Conservation (phyloP, 2,888 invertebrate species). For the Pheosia gnoma region DNA sequence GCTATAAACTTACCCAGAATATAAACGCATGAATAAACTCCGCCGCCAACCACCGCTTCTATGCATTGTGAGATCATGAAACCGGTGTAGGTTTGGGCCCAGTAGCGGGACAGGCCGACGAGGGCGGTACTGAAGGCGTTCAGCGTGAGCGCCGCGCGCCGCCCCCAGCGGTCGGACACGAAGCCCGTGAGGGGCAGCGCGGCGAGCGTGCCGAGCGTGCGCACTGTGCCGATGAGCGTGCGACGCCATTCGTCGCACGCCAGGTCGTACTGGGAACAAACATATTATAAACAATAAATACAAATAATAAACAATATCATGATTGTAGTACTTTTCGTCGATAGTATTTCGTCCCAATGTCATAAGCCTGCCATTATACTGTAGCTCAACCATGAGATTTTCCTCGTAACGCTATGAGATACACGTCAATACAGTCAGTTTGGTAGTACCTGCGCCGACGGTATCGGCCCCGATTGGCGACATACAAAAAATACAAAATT, state of each 20-base stretch:
- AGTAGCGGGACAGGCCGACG: conserved; percentile 12
- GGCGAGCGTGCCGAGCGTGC: conserved; percentile 81
- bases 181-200: conserved; percentile 86
- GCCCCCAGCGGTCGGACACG: conserved; percentile 88
- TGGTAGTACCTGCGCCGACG: no score
- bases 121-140: conserved; percentile 81
- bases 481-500: no score
- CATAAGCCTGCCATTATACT: no score
- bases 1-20: conserved; percentile 81
- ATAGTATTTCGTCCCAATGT: no score
- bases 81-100: conserved; percentile 84
- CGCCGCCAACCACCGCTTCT: conserved; percentile 86
- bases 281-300: no score
- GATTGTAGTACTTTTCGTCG: no score
- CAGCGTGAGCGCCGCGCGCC: conserved; percentile 81
- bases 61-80: conserved; percentile 86
- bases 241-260: conserved; percentile 10
- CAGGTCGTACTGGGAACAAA: neutral
- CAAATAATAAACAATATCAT: no score
- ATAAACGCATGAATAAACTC: conserved; percentile 87
- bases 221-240: conserved; percentile 14
- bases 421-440: no score
- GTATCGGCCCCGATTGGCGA: no score
- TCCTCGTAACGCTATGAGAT: no score
- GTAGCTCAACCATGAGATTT: no score